Conservation (phyloP, 2,797 vertebrate genomes). For the Phrynocephalus guinanensis region DNA sequence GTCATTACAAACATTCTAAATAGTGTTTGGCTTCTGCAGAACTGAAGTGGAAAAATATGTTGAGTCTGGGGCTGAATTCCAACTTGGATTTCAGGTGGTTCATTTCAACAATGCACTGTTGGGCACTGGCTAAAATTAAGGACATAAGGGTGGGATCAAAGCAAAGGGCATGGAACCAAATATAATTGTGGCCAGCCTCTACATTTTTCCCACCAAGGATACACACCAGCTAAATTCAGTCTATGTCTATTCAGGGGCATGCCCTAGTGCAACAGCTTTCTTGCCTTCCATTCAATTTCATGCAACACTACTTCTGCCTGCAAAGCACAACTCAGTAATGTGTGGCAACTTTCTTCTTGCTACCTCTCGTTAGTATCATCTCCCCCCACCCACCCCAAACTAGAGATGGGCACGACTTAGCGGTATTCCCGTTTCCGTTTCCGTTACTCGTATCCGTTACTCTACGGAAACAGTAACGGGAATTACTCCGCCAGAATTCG, state of each 20-base stretch:
- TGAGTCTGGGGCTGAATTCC: too few relatives aligned
- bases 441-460: too few relatives aligned
- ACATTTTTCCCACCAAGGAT: not conserved
- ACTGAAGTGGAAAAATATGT: too few relatives aligned
- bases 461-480: too few relatives aligned
- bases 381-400: not conserved
- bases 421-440: too few relatives aligned
- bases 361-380: not conserved
- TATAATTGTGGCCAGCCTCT: not conserved
- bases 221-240: not conserved
- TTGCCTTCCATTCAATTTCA: too few relatives aligned
- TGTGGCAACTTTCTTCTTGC: not conserved
- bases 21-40: not conserved
- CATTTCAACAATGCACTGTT: not conserved
- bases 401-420: too few relatives aligned
- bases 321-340: not conserved
- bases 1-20: not conserved
- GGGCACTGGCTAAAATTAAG: not conserved
- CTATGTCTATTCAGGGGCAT: not conserved
- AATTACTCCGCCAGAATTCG: too few relatives aligned
- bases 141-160: not conserved
- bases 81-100: not conserved
- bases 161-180: not conserved
- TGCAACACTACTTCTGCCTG: not conserved
- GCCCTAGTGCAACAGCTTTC: not conserved